Evolutionary conservation across 2,113 vertebrate genomes (phyloP).

Genomic region (Nestor notabilis): DNA sequence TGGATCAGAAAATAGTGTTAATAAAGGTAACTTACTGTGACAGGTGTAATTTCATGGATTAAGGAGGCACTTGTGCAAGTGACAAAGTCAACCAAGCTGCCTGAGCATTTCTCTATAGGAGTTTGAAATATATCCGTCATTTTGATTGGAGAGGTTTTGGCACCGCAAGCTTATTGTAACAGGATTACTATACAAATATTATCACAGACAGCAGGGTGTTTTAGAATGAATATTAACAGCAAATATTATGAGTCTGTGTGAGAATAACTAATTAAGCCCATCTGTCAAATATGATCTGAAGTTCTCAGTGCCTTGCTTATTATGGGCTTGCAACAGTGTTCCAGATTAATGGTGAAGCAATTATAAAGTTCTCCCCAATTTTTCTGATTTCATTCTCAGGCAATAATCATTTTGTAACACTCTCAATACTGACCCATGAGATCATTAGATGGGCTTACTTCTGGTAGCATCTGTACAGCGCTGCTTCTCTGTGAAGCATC

Average conservation of each 20-base stretch:
- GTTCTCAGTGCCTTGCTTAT: neutral
- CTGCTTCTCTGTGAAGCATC: neutral
- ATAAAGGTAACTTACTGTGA: conserved; percentile 82
- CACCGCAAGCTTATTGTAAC: conserved; percentile 2
- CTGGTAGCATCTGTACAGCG: neutral
- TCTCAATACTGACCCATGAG: neutral
- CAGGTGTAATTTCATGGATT: conserved; percentile 88
- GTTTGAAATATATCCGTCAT: conserved; percentile 27
- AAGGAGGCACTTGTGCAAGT: conserved; percentile 57
- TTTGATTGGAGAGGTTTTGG: conserved; percentile 41
- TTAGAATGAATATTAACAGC: conserved; percentile 55
- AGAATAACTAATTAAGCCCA: conserved; percentile 53
- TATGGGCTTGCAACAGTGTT: neutral
- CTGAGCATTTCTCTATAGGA: neutral
- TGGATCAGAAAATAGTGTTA: conserved; percentile 78
- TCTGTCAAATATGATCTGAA: conserved; percentile 35
- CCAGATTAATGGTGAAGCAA: neutral
- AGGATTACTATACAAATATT: conserved; percentile 65
- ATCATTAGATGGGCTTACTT: neutral
- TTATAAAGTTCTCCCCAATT: neutral
- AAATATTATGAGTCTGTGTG: conserved; percentile 55
- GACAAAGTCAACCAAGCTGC: neutral
- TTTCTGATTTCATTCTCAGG: neutral
- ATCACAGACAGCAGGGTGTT: conserved; percentile 55
- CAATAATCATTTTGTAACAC: neutral